A percentile compares a stretch with the other conserved stretches of the same genome.
Evolutionary conservation across 2,888 invertebrate genomes (phyloP).

Genomic region (Acrobasis repandana): DNA sequence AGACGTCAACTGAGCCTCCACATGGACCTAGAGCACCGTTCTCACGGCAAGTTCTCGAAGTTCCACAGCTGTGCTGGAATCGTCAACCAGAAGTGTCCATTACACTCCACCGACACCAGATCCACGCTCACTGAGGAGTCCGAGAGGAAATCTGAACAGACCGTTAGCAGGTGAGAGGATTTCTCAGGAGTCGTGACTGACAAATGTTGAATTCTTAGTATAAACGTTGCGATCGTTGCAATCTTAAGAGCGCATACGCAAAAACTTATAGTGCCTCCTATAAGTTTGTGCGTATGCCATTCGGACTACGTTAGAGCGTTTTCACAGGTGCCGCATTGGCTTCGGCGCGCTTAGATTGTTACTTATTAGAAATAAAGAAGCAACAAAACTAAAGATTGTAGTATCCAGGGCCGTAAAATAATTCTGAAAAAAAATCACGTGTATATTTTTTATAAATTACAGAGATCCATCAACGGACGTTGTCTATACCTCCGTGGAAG

Average conservation of each 20-base stretch:
- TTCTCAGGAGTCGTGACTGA: slow-evolving; percentile 28
- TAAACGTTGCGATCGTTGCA: no score
- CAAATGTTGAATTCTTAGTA: no score
- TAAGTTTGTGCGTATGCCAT: no score
- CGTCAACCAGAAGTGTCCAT: slow-evolving; percentile 32
- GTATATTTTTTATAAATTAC: background rate
- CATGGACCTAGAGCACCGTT: slow-evolving; percentile 55
- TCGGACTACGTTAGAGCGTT: no score
- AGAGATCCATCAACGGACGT: slow-evolving; percentile 61
- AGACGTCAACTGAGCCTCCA: slow-evolving; percentile 65
- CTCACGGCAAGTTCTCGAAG: slow-evolving; percentile 57
- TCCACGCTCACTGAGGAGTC: background rate
- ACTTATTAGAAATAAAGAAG: no score
- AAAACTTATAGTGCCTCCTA: no score
- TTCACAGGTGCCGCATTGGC: no score
- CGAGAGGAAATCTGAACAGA: slow-evolving; percentile 17
- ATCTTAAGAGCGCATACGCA: no score
- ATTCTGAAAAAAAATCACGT: no score
- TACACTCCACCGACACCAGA: background rate
- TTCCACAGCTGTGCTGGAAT: slow-evolving; percentile 60
- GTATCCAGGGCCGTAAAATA: no score
- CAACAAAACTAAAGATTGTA: no score
- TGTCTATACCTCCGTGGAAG: slow-evolving; percentile 54
- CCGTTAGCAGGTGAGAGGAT: slow-evolving; percentile 33
- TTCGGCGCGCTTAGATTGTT: no score